Conservation (phyloP, 2,113 vertebrate genomes). For the Rousettus leschenaultii region DNA sequence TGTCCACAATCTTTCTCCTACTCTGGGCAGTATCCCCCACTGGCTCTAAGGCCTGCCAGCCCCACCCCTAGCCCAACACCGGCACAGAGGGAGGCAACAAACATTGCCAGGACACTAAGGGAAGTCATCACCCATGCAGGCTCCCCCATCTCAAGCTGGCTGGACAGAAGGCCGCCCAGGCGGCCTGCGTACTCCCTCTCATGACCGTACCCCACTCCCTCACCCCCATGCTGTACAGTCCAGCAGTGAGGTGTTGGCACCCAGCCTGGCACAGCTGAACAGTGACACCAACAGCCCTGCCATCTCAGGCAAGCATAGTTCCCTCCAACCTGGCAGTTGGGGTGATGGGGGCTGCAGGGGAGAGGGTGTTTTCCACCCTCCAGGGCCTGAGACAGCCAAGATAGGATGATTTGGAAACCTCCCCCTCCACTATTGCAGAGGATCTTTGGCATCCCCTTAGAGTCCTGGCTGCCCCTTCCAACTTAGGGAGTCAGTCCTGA, state of each 20-base stretch:
- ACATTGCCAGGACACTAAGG: neutral
- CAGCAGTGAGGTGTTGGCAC: conserved; percentile 45
- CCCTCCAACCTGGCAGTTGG: conserved; percentile 34
- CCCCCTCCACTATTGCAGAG: neutral
- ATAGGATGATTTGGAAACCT: neutral
- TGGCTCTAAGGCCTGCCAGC: conserved; percentile 23
- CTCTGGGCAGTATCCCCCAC: neutral
- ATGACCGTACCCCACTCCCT: neutral
- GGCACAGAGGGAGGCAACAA: neutral
- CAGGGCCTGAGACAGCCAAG: neutral
- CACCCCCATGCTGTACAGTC: neutral
- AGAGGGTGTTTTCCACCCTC: neutral
- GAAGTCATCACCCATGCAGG: neutral
- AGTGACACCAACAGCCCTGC: conserved; percentile 48
- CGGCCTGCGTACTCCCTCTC: neutral
- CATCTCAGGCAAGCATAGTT: conserved; percentile 38
- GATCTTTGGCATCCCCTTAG: neutral
- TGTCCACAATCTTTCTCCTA: conserved; percentile 32
- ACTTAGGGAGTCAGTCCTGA: neutral
- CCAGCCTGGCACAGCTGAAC: conserved; percentile 54
- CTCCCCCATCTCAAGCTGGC: neutral
- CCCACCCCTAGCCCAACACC: neutral
- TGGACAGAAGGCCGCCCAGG: conserved; percentile 23
- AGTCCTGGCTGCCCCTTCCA: neutral
- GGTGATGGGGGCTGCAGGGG: neutral